A percentile compares a stretch with the other conserved stretches of the same genome.
phyloP scores from a whole-genome alignment of 2,113 vertebrate species.

The Mormyrus lacerda region DNA sequence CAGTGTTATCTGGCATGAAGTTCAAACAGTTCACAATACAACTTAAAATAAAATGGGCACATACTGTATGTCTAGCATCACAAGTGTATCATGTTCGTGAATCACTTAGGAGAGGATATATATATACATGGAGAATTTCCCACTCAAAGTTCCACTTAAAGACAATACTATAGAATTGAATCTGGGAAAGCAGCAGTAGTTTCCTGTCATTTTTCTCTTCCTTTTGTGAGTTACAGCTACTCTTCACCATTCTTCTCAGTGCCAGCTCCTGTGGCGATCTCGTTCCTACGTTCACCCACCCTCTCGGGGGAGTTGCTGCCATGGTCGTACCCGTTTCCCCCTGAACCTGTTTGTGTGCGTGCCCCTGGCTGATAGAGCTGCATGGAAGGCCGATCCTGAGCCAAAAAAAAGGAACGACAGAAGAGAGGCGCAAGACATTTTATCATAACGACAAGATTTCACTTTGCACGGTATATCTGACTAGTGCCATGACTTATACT shows the following conservation, averaged over 20 bases:
- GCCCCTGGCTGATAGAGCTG: slow-evolving; percentile 84
- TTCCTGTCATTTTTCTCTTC: neutral
- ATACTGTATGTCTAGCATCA: neutral
- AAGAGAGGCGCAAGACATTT: slow-evolving; percentile 34
- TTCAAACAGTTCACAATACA: slow-evolving; percentile 9
- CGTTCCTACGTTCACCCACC: slow-evolving; percentile 57
- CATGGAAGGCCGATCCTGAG: slow-evolving; percentile 84
- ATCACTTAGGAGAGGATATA: neutral
- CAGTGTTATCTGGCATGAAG: slow-evolving; percentile 27
- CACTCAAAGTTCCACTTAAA: neutral
- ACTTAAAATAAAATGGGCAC: neutral
- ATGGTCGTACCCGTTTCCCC: slow-evolving; percentile 69
- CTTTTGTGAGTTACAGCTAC: slow-evolving; percentile 33
- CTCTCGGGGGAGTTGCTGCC: slow-evolving; percentile 60
- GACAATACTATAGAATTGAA: neutral
- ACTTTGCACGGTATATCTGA: neutral
- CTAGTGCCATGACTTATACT: neutral
- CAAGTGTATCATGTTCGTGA: neutral
- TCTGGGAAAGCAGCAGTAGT: neutral
- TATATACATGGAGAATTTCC: neutral
- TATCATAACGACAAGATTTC: slow-evolving; percentile 9
- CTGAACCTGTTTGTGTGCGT: slow-evolving; percentile 65
- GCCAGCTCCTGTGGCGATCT: slow-evolving; percentile 55
- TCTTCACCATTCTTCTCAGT: slow-evolving; percentile 69
- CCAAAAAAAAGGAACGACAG: slow-evolving; percentile 39